phyloP scores from a whole-genome alignment of 64 coral and sea anemone genomes.

The Exaiptasia diaphana region DNA sequence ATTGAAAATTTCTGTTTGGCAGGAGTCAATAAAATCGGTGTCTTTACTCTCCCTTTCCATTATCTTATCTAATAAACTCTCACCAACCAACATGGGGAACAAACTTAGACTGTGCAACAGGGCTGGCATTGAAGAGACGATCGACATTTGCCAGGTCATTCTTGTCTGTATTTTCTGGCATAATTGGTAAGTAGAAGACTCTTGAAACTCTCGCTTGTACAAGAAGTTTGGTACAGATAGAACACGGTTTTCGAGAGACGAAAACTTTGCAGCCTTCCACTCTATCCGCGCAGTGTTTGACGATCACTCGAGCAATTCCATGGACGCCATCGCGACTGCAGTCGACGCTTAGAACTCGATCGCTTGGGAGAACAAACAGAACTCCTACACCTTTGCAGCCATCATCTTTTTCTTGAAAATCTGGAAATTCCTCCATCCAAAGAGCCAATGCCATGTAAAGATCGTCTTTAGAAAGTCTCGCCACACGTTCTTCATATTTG shows the following conservation, averaged over 20 bases:
- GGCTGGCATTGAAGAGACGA: constrained; percentile 33
- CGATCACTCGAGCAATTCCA: constrained; percentile 13
- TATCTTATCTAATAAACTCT: too few relatives aligned
- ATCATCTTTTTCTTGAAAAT: not conserved
- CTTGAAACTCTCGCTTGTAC: constrained; percentile 57
- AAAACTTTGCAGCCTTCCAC: constrained; percentile 42
- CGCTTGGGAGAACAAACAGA: constrained; percentile 40
- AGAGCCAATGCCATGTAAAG: constrained; percentile 20
- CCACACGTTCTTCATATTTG: too few relatives aligned
- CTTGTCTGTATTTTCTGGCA: constrained; percentile 61
- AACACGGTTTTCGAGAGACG: constrained; percentile 61
- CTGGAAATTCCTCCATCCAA: constrained; percentile 24
- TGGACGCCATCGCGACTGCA: constrained; percentile 45
- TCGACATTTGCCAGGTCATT: not conserved
- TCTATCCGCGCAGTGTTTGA: not conserved
- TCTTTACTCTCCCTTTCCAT: too few relatives aligned
- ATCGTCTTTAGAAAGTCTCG: too few relatives aligned
- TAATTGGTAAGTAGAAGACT: constrained; percentile 51
- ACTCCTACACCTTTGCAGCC: constrained; percentile 35
- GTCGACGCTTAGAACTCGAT: constrained; percentile 16
- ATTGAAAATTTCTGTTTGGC: too few relatives aligned
- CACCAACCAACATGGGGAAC: not conserved
- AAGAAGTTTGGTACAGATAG: constrained; percentile 62
- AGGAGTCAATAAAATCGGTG: too few relatives aligned
- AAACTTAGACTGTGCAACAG: constrained; percentile 19